A percentile compares a stretch with the other conserved stretches of the same genome.
phyloP scores from a whole-genome alignment of 2,797 vertebrate genomes.

The Nyctibius grandis region DNA sequence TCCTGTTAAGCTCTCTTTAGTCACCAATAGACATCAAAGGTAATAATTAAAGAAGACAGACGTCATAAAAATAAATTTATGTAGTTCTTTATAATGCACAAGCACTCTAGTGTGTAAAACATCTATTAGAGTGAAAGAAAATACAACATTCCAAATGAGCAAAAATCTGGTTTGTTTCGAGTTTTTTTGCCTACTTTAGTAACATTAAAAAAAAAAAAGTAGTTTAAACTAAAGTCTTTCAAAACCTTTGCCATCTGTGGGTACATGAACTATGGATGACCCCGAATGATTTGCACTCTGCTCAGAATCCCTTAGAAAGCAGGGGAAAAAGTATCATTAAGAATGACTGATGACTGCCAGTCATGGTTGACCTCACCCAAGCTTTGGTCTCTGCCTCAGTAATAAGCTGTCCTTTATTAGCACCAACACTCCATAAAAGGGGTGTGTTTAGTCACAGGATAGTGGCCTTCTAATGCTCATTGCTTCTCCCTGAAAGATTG shows the following conservation, averaged over 20 bases:
- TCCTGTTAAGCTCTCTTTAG: slow-evolving; percentile 86
- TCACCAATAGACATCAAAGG: slow-evolving; percentile 87
- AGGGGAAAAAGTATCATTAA: slow-evolving; percentile 94
- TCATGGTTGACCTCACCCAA: slow-evolving; percentile 95
- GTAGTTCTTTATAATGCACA: slow-evolving; percentile 79
- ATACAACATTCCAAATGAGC: slow-evolving; percentile 63
- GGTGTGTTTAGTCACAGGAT: slow-evolving; percentile 87
- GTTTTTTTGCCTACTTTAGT: slow-evolving; percentile 69
- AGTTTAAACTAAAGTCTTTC: slow-evolving; percentile 84
- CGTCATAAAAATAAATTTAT: slow-evolving; percentile 85
- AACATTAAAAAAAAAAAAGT: slow-evolving; percentile 52
- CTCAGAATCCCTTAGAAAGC: slow-evolving; percentile 85
- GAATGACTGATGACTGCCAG: slow-evolving; percentile 99
- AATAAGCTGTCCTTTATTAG: slow-evolving; percentile 89
- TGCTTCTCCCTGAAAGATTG: slow-evolving; percentile 81
- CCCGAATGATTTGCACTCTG: slow-evolving; percentile 90
- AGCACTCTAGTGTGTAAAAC: slow-evolving; percentile 75
- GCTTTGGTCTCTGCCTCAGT: slow-evolving; percentile 86
- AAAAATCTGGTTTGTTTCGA: slow-evolving; percentile 68
- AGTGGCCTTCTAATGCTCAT: slow-evolving; percentile 83
- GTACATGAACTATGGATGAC: slow-evolving; percentile 92
- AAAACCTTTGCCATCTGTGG: slow-evolving; percentile 90
- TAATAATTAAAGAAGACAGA: slow-evolving; percentile 87
- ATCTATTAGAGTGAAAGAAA: slow-evolving; percentile 74
- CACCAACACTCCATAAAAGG: slow-evolving; percentile 88